Percentiles rank a stretch among this genome's conserved stretches.
Conservation (phyloP, 2,888 invertebrate genomes). For the Polyommatus icarus region DNA sequence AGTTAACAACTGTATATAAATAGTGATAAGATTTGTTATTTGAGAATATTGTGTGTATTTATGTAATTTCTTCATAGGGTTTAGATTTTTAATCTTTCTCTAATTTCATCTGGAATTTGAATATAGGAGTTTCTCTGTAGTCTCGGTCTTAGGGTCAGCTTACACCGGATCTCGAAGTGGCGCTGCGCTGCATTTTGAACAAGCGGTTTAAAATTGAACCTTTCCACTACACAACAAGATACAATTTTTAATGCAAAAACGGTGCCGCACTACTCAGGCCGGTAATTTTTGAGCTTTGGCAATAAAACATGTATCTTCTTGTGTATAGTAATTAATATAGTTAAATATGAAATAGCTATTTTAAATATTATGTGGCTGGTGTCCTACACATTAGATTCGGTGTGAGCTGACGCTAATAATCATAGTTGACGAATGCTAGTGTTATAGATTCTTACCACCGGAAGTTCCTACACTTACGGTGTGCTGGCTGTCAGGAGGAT, state of each 20-base stretch:
- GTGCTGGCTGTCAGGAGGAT: not conserved
- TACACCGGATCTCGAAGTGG: not conserved
- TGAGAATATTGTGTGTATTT: conserved; percentile 58
- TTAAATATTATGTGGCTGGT: no score
- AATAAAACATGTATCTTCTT: not conserved
- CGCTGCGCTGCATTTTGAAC: not conserved
- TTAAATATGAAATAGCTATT: not conserved
- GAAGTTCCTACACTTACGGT: not conserved
- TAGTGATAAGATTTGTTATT: conserved; percentile 60
- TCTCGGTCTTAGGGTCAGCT: conserved; percentile 33
- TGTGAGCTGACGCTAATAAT: not conserved
- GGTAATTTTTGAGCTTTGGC: not conserved
- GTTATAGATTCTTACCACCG: not conserved
- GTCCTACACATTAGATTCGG: not conserved
- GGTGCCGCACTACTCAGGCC: not conserved
- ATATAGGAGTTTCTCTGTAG: conserved; percentile 47
- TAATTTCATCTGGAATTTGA: conserved; percentile 53
- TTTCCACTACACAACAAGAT: not conserved
- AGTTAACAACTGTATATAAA: conserved; percentile 55
- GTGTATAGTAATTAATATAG: no score
- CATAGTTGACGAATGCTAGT: conserved; percentile 35
- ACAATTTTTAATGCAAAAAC: no score
- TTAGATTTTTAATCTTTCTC: conserved; percentile 54
- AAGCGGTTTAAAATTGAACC: not conserved
- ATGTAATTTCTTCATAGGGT: conserved; percentile 53